phyloP scores from a whole-genome alignment of 92 coral and sea anemone species.

The Porites rus region DNA sequence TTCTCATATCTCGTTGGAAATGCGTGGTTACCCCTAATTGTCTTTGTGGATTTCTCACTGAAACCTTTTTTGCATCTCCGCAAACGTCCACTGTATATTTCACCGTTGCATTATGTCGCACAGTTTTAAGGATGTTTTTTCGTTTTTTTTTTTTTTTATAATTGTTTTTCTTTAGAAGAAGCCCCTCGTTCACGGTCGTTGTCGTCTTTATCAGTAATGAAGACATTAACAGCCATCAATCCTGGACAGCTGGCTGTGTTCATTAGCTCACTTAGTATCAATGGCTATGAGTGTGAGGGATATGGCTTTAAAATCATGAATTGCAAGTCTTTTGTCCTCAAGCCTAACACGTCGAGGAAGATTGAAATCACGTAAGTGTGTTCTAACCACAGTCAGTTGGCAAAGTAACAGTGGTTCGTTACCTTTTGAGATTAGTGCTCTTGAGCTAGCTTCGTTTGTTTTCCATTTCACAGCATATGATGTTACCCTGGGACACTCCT shows the following conservation, averaged over 20 bases:
- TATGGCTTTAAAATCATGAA: conserved; percentile 97
- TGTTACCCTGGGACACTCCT: no score
- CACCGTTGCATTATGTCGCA: no score
- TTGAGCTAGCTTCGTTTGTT: no score
- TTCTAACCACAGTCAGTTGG: neutral
- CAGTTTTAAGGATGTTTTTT: neutral
- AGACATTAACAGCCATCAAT: conserved; percentile 91
- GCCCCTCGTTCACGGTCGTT: conserved; percentile 76
- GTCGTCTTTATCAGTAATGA: conserved; percentile 91
- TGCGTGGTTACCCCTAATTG: no score
- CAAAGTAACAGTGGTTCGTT: neutral
- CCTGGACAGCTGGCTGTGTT: conserved; percentile 97
- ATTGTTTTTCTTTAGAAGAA: conserved; percentile 50
- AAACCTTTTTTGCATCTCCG: no score
- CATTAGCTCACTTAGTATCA: conserved; percentile 90
- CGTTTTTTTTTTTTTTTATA: neutral
- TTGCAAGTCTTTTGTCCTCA: conserved; percentile 94
- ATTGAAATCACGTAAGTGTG: conserved; percentile 95
- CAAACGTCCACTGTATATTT: no score
- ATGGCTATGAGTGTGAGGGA: conserved; percentile 98
- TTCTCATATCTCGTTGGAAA: no score
- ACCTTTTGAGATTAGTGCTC: neutral
- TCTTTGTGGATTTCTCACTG: no score
- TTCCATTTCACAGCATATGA: no score
- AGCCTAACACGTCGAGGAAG: conserved; percentile 91